phyloP scores from a whole-genome alignment of 2,888 invertebrate genomes.

The Lampropteryx suffumata region DNA sequence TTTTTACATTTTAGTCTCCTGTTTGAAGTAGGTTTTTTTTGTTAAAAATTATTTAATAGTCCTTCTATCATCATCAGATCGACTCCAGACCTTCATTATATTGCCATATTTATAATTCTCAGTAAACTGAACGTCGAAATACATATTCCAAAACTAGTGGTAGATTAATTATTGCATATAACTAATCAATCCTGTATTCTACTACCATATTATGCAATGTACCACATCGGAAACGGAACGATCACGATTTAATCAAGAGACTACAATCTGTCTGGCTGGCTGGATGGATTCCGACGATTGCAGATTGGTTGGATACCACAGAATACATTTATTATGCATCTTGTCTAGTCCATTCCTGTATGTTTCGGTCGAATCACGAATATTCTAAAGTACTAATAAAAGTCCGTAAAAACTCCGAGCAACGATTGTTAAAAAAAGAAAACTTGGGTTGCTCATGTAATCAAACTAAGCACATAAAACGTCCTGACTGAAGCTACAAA shows the following conservation, averaged over 20 bases:
- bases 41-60: too few relatives aligned
- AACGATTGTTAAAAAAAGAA: too few relatives aligned
- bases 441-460: neutral
- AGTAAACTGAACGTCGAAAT: too few relatives aligned
- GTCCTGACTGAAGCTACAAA: neutral
- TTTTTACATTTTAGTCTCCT: too few relatives aligned
- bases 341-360: neutral
- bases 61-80: too few relatives aligned
- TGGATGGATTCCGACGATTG: slow-evolving; percentile 9
- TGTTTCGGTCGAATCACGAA: neutral
- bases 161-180: neutral
- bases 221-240: slow-evolving; percentile 6
- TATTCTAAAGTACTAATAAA: neutral
- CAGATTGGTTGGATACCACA: slow-evolving; percentile 20
- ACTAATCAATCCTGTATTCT: slow-evolving; percentile 2
- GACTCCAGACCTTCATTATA: too few relatives aligned
- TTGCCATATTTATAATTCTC: too few relatives aligned
- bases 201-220: neutral
- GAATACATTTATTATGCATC: slow-evolving; percentile 14
- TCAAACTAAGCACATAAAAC: neutral
- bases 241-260: slow-evolving; percentile 17
- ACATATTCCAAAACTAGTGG: neutral
- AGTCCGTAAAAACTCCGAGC: too few relatives aligned
- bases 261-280: slow-evolving; percentile 8
- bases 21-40: too few relatives aligned